phyloP scores from a whole-genome alignment of 64 coral and sea anemone species.

The Montipora efflorescens region DNA sequence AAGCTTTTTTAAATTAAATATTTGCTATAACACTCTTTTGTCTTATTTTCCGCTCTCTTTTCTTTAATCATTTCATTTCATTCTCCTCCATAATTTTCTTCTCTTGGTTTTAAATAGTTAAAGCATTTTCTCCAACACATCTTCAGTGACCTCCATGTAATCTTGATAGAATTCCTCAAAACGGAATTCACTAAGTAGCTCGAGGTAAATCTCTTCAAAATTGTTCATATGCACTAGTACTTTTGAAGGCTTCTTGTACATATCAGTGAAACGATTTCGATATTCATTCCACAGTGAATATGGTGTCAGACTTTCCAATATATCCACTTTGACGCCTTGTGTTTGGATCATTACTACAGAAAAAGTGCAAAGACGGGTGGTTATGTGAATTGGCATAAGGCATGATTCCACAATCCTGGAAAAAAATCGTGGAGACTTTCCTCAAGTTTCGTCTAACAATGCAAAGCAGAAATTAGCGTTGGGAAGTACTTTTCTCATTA shows the following conservation, averaged over 20 bases:
- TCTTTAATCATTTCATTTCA: background rate
- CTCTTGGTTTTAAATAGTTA: background rate
- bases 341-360: slow-evolving; percentile 44
- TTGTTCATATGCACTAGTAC: slow-evolving; percentile 14
- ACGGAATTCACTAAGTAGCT: slow-evolving; percentile 46
- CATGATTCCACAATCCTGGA: too few relatives aligned
- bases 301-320: slow-evolving; percentile 65
- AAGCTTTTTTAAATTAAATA: too few relatives aligned
- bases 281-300: slow-evolving; percentile 79
- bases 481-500: too few relatives aligned
- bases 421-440: too few relatives aligned
- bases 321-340: slow-evolving; percentile 70
- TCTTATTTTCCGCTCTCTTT: background rate
- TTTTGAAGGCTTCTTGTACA: slow-evolving; percentile 65
- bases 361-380: background rate
- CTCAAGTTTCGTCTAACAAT: too few relatives aligned
- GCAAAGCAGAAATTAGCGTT: too few relatives aligned
- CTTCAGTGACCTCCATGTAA: slow-evolving; percentile 40
- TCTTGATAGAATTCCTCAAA: slow-evolving; percentile 59
- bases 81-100: background rate
- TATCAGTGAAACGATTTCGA: slow-evolving; percentile 31
- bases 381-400: too few relatives aligned
- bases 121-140: too few relatives aligned
- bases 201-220: slow-evolving; percentile 63
- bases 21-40: background rate